Conservation (phyloP, 2,797 vertebrate species). For the Nyctalus aviator region DNA sequence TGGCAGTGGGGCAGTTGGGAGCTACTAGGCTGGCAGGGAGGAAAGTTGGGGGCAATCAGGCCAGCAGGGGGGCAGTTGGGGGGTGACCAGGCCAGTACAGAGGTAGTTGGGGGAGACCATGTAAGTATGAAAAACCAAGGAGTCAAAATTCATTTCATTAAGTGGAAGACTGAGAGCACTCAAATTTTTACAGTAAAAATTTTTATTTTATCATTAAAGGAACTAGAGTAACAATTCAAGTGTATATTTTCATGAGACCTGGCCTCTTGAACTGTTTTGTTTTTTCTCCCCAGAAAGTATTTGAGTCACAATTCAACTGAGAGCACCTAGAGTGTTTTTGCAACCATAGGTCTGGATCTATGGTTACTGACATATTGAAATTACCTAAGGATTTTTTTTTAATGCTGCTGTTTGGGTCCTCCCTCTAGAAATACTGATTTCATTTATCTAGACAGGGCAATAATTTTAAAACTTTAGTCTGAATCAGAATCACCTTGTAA, state of each 20-base stretch:
- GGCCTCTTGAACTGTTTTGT: not conserved
- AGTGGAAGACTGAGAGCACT: not conserved
- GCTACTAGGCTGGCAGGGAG: no score
- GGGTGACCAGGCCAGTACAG: no score
- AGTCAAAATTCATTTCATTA: not conserved
- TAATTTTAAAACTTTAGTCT: not conserved
- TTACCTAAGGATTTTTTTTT: not conserved
- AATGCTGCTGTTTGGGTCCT: not conserved
- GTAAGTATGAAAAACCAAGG: not conserved
- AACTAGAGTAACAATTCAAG: constrained; percentile 23
- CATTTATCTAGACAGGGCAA: not conserved
- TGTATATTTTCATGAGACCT: not conserved
- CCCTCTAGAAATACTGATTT: not conserved
- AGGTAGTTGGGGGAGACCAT: no score
- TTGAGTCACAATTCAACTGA: not conserved
- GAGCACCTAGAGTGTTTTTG: not conserved
- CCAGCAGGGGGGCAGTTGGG: no score
- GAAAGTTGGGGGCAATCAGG: no score
- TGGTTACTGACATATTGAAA: not conserved
- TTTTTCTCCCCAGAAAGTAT: not conserved
- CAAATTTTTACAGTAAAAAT: not conserved
- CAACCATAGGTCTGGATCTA: not conserved
- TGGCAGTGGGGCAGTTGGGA: no score
- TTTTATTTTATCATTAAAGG: constrained; percentile 21
- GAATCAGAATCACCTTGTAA: not conserved